Percentiles rank a stretch among this genome's conserved stretches.
phyloP scores from a whole-genome alignment of 2,797 vertebrate genomes.

The Lepus oiostolus region DNA sequence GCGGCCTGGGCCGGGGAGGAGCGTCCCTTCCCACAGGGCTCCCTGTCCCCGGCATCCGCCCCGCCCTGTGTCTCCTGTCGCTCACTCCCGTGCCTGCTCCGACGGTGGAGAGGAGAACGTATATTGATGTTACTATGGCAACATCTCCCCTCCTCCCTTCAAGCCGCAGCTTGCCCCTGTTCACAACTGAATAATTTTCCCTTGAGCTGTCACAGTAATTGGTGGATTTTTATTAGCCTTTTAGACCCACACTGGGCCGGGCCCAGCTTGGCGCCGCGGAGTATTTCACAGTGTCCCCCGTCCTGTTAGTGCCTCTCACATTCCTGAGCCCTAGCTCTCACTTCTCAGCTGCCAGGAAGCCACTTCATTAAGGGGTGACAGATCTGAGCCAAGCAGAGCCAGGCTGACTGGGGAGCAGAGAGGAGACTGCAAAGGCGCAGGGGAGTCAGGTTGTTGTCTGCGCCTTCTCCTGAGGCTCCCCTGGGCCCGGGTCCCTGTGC shows the following conservation, averaged over 20 bases:
- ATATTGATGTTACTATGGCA: slow-evolving; percentile 87
- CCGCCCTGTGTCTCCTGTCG: neutral
- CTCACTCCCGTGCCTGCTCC: neutral
- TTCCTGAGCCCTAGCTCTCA: slow-evolving; percentile 69
- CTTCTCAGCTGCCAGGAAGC: slow-evolving; percentile 58
- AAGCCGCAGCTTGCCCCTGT: slow-evolving; percentile 65
- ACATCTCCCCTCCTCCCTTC: slow-evolving; percentile 60
- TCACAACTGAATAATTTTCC: slow-evolving; percentile 86
- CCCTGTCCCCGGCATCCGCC: too few relatives aligned
- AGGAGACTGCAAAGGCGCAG: neutral
- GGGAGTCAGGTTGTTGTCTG: neutral
- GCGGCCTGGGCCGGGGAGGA: neutral
- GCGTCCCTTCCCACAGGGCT: neutral
- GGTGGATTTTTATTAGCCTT: slow-evolving; percentile 83
- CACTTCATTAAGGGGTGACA: slow-evolving; percentile 70
- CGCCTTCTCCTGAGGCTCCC: neutral
- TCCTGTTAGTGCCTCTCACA: slow-evolving; percentile 13
- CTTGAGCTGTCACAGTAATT: slow-evolving; percentile 83
- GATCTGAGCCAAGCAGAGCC: slow-evolving; percentile 37
- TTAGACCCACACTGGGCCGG: slow-evolving; percentile 72
- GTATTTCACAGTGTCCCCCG: neutral
- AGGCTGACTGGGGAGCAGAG: neutral
- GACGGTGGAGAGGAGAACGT: slow-evolving; percentile 48
- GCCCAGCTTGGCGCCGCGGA: slow-evolving; percentile 41
- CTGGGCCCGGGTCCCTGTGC: accelerated